These are phyloP conservation scores for Megamerina dolium DNA, from an alignment of 2,888 invertebrate genomes.

Conservation along the genomic window DNA sequence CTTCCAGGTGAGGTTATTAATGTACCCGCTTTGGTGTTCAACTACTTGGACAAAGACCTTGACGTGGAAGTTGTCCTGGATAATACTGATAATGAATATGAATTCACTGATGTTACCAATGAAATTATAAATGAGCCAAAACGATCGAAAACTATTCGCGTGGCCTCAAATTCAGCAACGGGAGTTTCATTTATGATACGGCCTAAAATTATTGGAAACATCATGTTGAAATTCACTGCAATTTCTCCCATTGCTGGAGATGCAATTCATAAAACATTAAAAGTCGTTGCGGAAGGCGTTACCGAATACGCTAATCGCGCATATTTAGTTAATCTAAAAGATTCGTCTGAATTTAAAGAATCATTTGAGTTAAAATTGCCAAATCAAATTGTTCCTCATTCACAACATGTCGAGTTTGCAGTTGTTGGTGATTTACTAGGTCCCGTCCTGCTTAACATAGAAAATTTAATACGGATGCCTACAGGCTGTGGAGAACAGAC, in stretches of 20 bases:
- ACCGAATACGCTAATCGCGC: constrained; percentile 68
- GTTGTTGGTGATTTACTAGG: too few relatives aligned
- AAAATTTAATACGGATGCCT: too few relatives aligned
- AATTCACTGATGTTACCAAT: constrained; percentile 79
- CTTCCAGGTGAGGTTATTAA: constrained; percentile 69
- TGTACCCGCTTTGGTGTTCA: constrained; percentile 78
- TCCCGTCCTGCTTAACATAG: too few relatives aligned
- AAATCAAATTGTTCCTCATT: constrained; percentile 59
- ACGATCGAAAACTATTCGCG: constrained; percentile 60
- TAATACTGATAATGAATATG: constrained; percentile 70
- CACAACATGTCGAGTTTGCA: too few relatives aligned
- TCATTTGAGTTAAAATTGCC: constrained; percentile 71
- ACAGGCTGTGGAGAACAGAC: too few relatives aligned
- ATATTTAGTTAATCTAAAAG: constrained; percentile 64
- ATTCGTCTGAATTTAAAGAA: constrained; percentile 52
- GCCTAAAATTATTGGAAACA: constrained; percentile 65
- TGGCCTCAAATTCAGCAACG: constrained; percentile 65
- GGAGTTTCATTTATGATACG: constrained; percentile 78
- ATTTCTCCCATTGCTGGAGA: constrained; percentile 72
- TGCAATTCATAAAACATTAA: constrained; percentile 64
- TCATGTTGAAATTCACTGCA: constrained; percentile 70
- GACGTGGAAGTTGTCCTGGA: constrained; percentile 76
- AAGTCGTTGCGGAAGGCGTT: constrained; percentile 78
- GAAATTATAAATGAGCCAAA: constrained; percentile 81
- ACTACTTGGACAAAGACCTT: constrained; percentile 72